Evolutionary conservation across 1,140 invertebrate genomes (phyloP).

Genomic region (Zaprionus inermis): DNA sequence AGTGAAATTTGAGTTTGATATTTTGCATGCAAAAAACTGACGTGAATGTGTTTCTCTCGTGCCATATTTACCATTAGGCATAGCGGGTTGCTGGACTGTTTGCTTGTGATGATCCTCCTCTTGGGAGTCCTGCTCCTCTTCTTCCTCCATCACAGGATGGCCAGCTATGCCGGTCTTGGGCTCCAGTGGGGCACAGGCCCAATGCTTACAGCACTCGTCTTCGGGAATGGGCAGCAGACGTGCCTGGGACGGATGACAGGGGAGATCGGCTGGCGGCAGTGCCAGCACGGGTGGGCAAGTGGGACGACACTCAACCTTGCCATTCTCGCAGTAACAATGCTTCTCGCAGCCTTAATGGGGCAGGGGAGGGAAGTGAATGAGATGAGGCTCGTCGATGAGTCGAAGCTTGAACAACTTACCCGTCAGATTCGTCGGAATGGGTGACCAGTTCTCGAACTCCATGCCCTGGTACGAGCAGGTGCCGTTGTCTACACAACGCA

Average conservation of each 20-base stretch:
- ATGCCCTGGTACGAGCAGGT: conserved; percentile 89
- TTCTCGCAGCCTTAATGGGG: conserved; percentile 89
- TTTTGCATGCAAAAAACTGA: conserved; percentile 42
- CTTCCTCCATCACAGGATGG: conserved; percentile 26
- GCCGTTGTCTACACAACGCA: conserved; percentile 91
- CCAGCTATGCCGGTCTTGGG: conserved; percentile 54
- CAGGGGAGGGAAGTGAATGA: conserved; percentile 8
- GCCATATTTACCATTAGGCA: conserved; percentile 61
- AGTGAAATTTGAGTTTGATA: background rate
- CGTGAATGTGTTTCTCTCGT: background rate
- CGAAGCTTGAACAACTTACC: conserved; percentile 53
- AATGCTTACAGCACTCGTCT: conserved; percentile 92
- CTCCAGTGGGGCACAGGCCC: conserved; percentile 86
- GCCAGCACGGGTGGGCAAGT: conserved; percentile 90
- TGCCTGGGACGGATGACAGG: conserved; percentile 88
- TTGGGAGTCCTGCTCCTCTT: conserved; percentile 22
- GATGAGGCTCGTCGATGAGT: conserved; percentile 10
- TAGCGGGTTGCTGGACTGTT: conserved; percentile 2
- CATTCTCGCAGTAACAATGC: conserved; percentile 93
- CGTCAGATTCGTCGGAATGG: conserved; percentile 87
- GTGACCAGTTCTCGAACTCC: conserved; percentile 89
- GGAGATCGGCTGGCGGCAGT: conserved; percentile 89
- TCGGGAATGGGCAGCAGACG: conserved; percentile 88
- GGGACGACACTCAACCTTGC: conserved; percentile 92
- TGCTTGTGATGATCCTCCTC: conserved; percentile 4